phyloP scores from a whole-genome alignment of 2,888 invertebrate genomes.

The Monoplex corrugatus region DNA sequence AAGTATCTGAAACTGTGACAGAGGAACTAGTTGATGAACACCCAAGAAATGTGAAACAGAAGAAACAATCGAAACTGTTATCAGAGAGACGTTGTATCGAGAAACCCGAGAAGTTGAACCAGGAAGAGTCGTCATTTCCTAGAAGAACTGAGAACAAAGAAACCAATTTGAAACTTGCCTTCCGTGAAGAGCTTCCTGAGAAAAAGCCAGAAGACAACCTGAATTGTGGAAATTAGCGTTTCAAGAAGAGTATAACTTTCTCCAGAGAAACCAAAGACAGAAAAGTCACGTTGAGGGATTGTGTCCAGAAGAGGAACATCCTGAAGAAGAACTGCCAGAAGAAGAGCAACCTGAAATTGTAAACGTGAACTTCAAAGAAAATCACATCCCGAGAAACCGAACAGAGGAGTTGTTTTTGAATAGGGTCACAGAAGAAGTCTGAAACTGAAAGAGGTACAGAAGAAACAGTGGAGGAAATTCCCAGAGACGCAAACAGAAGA shows the following conservation, averaged over 20 bases:
- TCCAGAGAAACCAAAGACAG: conserved; percentile 34
- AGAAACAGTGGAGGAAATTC: conserved; percentile 47
- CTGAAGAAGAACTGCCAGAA: conserved; percentile 34
- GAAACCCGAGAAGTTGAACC: conserved; percentile 21
- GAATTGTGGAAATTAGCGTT: conserved; percentile 35
- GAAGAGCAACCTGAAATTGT: conserved; percentile 39
- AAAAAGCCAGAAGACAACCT: conserved; percentile 35
- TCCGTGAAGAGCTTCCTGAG: not conserved
- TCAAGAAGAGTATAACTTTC: conserved; percentile 42
- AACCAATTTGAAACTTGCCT: not conserved
- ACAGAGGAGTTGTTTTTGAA: not conserved
- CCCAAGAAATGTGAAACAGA: not conserved
- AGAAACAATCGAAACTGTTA: not conserved
- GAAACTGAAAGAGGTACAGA: conserved; percentile 44
- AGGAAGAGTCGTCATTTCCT: conserved; percentile 15
- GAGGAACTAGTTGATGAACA: not conserved
- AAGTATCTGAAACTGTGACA: not conserved
- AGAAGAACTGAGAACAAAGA: not conserved
- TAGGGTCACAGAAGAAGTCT: not conserved
- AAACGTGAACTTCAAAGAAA: conserved; percentile 48
- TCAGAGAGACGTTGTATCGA: not conserved
- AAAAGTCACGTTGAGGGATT: not conserved
- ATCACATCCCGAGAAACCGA: conserved; percentile 43
- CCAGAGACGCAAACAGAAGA: not conserved
- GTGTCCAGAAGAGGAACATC: not conserved